Conservation (phyloP, 2,888 invertebrate genomes). For the Coecobrya sp. region DNA sequence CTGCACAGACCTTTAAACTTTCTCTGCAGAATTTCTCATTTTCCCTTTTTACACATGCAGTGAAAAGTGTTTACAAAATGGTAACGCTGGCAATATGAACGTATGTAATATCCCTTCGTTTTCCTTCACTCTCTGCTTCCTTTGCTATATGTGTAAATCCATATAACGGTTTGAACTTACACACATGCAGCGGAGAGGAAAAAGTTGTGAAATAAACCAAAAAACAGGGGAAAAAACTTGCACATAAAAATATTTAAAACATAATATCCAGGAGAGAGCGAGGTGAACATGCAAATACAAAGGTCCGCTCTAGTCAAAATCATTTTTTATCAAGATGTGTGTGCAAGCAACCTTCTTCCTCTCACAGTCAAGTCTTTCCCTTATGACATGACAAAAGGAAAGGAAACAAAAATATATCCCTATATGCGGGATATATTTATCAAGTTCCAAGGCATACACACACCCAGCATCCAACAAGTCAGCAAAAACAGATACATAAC, state of each 20-base stretch:
- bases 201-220: conserved; percentile 41
- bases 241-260: conserved; percentile 24
- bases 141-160: not conserved
- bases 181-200: conserved; percentile 18
- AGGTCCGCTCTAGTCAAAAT: conserved; percentile 32
- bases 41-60: conserved; percentile 60
- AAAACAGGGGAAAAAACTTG: not conserved
- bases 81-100: conserved; percentile 25
- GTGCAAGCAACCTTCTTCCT: conserved; percentile 37
- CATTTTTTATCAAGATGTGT: conserved; percentile 54
- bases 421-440: not conserved
- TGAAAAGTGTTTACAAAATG: conserved; percentile 49
- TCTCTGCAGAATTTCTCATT: conserved; percentile 54
- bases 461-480: not conserved
- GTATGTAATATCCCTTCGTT: not conserved
- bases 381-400: conserved; percentile 47
- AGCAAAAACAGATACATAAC: not conserved
- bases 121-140: not conserved
- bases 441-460: not conserved
- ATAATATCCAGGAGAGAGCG: conserved; percentile 21
- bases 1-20: conserved; percentile 72
- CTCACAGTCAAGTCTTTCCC: not conserved
- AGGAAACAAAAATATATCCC: not conserved
- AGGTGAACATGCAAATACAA: conserved; percentile 49
- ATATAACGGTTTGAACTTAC: not conserved